Conservation (phyloP, 2,113 vertebrate species). For the Balaenoptera acutorostrata region DNA sequence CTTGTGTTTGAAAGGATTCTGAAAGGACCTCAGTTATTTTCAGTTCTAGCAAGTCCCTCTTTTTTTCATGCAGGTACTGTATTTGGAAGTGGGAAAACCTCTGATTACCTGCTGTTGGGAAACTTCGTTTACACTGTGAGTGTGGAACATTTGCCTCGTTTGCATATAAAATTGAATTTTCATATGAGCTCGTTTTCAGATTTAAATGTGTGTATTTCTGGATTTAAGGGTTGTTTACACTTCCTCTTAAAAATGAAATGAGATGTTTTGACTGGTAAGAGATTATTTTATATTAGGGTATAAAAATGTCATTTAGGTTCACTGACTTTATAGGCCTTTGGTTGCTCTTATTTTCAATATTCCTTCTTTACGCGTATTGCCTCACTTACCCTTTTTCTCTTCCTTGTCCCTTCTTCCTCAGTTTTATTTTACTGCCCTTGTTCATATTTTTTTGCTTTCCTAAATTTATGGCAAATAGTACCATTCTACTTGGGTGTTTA, state of each 20-base stretch:
- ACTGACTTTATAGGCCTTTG: background rate
- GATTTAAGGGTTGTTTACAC: background rate
- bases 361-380: background rate
- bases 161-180: background rate
- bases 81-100: constrained; percentile 94
- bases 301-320: background rate
- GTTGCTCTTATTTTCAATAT: background rate
- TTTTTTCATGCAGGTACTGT: constrained; percentile 86
- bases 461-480: background rate
- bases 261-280: background rate
- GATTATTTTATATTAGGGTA: background rate
- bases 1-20: background rate
- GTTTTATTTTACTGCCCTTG: background rate
- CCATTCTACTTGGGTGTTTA: background rate
- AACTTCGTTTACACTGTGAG: constrained; percentile 99
- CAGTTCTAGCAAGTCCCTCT: background rate
- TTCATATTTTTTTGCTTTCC: background rate
- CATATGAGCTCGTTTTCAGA: background rate
- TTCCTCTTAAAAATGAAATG: constrained; percentile 22
- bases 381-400: background rate
- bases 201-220: background rate
- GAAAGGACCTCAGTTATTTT: background rate
- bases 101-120: constrained; percentile 96
- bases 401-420: background rate
- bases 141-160: background rate